phyloP scores from a whole-genome alignment of 1,140 invertebrate species.

The Sarcophaga peregrina region DNA sequence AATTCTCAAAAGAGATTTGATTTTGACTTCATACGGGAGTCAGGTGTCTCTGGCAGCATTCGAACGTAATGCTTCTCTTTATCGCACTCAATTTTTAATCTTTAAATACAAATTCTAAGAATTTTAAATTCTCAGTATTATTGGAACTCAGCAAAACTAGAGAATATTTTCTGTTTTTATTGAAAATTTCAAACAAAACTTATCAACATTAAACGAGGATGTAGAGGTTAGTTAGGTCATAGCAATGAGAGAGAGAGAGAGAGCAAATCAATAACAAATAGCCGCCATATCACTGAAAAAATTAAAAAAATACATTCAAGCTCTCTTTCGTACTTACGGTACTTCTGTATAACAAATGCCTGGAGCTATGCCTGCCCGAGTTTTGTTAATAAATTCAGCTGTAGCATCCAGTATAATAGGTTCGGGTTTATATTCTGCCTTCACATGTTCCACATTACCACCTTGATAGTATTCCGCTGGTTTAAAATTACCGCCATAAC shows the following conservation, averaged over 20 bases:
- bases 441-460: slow-evolving; percentile 8
- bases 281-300: not conserved
- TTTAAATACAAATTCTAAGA: too few relatives aligned
- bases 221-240: slow-evolving; percentile 58
- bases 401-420: slow-evolving; percentile 55
- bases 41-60: too few relatives aligned
- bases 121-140: too few relatives aligned
- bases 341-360: slow-evolving; percentile 71
- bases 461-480: slow-evolving; percentile 57
- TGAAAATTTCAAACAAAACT: not conserved
- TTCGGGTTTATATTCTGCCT: slow-evolving; percentile 45
- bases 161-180: too few relatives aligned
- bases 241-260: slow-evolving; percentile 27
- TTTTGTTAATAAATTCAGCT: slow-evolving; percentile 62
- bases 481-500: slow-evolving; percentile 47
- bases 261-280: slow-evolving; percentile 8
- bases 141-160: too few relatives aligned
- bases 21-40: too few relatives aligned
- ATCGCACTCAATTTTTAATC: too few relatives aligned
- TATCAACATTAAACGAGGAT: slow-evolving; percentile 51
- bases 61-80: too few relatives aligned
- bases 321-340: slow-evolving; percentile 66
- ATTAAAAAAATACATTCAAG: too few relatives aligned
- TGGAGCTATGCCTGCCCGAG: slow-evolving; percentile 59
- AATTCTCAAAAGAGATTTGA: too few relatives aligned